Percentiles rank a stretch among this genome's conserved stretches.
Conservation (phyloP, 2,797 vertebrate genomes). For the Lycodopsis pacificus region DNA sequence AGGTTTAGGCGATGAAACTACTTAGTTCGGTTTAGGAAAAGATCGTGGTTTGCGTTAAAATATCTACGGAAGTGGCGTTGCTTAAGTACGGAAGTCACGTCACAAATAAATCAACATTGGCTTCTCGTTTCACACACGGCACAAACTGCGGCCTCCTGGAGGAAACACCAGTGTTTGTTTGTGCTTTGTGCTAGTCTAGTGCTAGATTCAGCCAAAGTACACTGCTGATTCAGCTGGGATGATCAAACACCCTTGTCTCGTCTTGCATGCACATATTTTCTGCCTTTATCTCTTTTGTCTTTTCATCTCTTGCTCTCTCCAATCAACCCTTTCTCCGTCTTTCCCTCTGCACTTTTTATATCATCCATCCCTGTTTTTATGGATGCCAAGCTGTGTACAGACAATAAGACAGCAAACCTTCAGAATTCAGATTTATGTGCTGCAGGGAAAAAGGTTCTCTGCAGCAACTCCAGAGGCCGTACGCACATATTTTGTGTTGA, state of each 20-base stretch:
- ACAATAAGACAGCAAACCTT: slow-evolving; percentile 15
- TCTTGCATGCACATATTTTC: slow-evolving; percentile 36
- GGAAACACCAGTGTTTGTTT: too few relatives aligned
- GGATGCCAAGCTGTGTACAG: slow-evolving; percentile 27
- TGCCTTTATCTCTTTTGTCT: slow-evolving; percentile 40
- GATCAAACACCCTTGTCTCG: slow-evolving; percentile 52
- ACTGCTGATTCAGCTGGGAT: slow-evolving; percentile 67
- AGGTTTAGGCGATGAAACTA: too few relatives aligned
- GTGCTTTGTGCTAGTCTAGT: too few relatives aligned
- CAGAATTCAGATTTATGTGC: slow-evolving; percentile 34
- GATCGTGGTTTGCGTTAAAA: too few relatives aligned
- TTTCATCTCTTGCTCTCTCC: slow-evolving; percentile 26
- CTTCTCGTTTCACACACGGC: too few relatives aligned
- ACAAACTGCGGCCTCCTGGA: too few relatives aligned
- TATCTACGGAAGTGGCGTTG: too few relatives aligned
- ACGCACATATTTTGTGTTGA: slow-evolving; percentile 3
- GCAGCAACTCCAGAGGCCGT: slow-evolving; percentile 25
- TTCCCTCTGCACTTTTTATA: slow-evolving; percentile 15
- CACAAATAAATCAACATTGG: too few relatives aligned
- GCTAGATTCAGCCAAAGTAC: slow-evolving; percentile 46
- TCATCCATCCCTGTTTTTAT: slow-evolving; percentile 17
- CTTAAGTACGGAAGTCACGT: too few relatives aligned
- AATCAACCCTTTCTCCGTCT: slow-evolving; percentile 14
- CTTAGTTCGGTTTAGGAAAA: too few relatives aligned
- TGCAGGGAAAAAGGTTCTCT: slow-evolving; percentile 34